Base-by-base conservation (phyloP, 2,797 vertebrate genomes). In the Tangara arthus region DNA sequence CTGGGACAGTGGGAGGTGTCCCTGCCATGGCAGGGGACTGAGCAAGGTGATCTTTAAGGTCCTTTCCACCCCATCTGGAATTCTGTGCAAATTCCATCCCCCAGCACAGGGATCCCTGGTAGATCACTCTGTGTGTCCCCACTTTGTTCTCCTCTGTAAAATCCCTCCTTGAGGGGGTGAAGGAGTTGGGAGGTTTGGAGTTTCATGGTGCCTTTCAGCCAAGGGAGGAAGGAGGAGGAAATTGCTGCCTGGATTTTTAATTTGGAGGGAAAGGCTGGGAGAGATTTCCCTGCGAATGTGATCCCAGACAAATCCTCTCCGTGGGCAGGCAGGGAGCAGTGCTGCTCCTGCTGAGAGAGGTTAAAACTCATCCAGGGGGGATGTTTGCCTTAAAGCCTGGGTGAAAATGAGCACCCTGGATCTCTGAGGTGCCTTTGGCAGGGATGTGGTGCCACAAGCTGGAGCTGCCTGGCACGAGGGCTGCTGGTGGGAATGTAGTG, bases 71-170 rank as follows among this genome's bases (percentile, higher is more conserved):
- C 20, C 42, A 39, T 34, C 24, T 30, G 37, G 44, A 15, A 30
- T 26, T 57, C 44, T 4, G 0, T 57, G 24, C 27, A 18, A 37
- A 56, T 70, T 44, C 56, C 56, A 28, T 44, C 49, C n/a, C 55
- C 49, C 56, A 64, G 56, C 14, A 4, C 1, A 1, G 35, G 6
- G 10, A 34, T 46, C 52, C 42, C 27, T 63, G 30, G 57, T 4
- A 5, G 73, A 52, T 6, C 1, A 0, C n/a, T 53, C 19, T n/a
- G 42, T 7, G 6, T 35, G 53, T 7, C n/a, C 46, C n/a, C 15
- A 12, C 80, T 22, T 56, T 32, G 26, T 10, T 18, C 27, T 88
- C 12, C 76, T 70, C 56, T 17, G 5, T 52, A 32, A 73, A 85
- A 61, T 6, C 21, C 52, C 39, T 70, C 26, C 42, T 37, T 17